Conservation (phyloP, 2,797 vertebrate species). For the Pseudopleuronectes americanus region DNA sequence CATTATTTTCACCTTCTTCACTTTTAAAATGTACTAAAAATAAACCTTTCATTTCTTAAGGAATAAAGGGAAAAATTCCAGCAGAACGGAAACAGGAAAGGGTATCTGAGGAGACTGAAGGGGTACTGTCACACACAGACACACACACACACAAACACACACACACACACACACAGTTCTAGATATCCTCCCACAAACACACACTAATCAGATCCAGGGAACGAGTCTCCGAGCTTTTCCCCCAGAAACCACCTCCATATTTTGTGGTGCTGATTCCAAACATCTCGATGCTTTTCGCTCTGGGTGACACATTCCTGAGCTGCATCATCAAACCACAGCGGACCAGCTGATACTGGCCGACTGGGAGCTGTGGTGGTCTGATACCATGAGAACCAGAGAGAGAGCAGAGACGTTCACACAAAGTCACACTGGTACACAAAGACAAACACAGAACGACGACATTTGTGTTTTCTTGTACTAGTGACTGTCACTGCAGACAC, state of each 20-base stretch:
- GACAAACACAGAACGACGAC: neutral
- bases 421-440: neutral
- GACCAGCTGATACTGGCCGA: constrained; percentile 58
- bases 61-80: neutral
- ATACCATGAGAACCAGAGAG: constrained; percentile 53
- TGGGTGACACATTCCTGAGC: constrained; percentile 68
- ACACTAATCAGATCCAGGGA: constrained; percentile 69
- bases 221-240: constrained; percentile 28
- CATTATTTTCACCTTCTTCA: too few relatives aligned
- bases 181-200: constrained; percentile 6
- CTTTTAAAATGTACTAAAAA: too few relatives aligned
- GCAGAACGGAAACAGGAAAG: constrained; percentile 1
- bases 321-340: constrained; percentile 47
- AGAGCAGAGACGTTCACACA: constrained; percentile 21
- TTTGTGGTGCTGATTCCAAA: constrained; percentile 65
- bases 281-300: constrained; percentile 53
- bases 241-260: constrained; percentile 67
- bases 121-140: neutral
- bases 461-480: neutral
- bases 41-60: too few relatives aligned
- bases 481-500: neutral
- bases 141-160: constrained; percentile 10
- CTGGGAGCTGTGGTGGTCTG: constrained; percentile 53
- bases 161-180: constrained; percentile 42
- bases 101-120: constrained; percentile 26